Evolutionary conservation across 2,113 vertebrate genomes (phyloP).

Genomic region (Corvus hawaiiensis): DNA sequence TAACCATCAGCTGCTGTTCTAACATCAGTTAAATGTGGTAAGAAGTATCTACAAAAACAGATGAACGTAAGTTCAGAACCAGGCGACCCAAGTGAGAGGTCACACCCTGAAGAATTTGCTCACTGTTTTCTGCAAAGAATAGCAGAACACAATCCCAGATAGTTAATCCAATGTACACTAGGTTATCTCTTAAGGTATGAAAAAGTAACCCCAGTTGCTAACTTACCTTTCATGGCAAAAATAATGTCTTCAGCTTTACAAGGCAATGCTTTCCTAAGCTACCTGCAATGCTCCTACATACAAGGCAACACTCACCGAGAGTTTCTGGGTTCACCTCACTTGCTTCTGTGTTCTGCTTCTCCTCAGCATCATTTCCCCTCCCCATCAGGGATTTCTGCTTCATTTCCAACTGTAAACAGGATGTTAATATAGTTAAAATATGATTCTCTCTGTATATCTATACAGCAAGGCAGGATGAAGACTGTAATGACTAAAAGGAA

Average conservation of each 20-base stretch:
- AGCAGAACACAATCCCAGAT: background rate
- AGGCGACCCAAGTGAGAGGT: background rate
- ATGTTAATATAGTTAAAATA: slow-evolving; percentile 33
- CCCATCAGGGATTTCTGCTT: slow-evolving; percentile 88
- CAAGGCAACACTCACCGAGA: slow-evolving; percentile 77
- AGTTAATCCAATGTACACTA: background rate
- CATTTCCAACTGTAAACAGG: slow-evolving; percentile 88
- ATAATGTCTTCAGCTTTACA: background rate
- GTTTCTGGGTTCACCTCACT: slow-evolving; percentile 84
- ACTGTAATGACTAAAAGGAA: background rate
- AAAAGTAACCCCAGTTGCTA: background rate
- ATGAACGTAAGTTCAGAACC: background rate
- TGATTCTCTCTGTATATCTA: background rate
- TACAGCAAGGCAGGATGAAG: background rate
- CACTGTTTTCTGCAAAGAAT: background rate
- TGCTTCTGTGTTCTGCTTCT: slow-evolving; percentile 44
- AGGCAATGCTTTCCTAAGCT: background rate
- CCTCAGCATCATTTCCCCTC: slow-evolving; percentile 73
- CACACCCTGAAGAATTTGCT: background rate
- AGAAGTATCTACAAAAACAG: background rate
- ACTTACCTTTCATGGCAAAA: background rate
- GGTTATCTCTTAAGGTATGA: background rate
- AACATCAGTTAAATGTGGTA: background rate
- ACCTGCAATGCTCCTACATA: background rate
- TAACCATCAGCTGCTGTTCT: background rate